phyloP scores from a whole-genome alignment of 2,888 invertebrate species.

The Coleophora deauratella region DNA sequence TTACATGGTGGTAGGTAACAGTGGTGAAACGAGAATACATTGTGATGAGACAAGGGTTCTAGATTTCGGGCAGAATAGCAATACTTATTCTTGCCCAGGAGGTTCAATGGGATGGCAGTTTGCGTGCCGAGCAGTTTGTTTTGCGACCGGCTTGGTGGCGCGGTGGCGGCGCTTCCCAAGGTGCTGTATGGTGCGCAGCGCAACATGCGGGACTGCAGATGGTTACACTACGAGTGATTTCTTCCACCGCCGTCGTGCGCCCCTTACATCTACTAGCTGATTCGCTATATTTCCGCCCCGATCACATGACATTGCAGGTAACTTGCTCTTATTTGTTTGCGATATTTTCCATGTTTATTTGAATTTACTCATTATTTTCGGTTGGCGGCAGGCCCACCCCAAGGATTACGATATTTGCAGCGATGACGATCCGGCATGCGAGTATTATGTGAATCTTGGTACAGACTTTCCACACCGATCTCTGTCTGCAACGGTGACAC shows the following conservation, averaged over 20 bases:
- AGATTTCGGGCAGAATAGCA: too few relatives aligned
- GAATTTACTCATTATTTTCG: too few relatives aligned
- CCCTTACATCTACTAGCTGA: conserved; percentile 44
- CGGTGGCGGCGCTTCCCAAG: conserved; percentile 32
- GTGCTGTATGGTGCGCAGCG: conserved; percentile 33
- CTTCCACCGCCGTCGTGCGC: conserved; percentile 35
- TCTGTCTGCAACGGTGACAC: conserved; percentile 31
- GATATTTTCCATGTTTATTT: too few relatives aligned
- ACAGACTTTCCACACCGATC: conserved; percentile 39
- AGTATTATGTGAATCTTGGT: conserved; percentile 47
- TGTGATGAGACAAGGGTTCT: too few relatives aligned
- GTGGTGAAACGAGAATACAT: too few relatives aligned
- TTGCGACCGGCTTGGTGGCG: conserved; percentile 39
- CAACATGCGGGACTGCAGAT: conserved; percentile 29
- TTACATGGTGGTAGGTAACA: too few relatives aligned
- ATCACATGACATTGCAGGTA: conserved; percentile 27
- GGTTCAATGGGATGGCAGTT: conserved; percentile 18
- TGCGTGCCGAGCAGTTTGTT: conserved; percentile 30
- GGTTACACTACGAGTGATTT: conserved; percentile 30
- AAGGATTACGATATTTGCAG: conserved; percentile 51
- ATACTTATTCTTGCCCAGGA: conserved; percentile 12
- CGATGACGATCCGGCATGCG: conserved; percentile 42
- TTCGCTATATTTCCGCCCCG: conserved; percentile 30
- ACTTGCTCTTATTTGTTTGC: too few relatives aligned
- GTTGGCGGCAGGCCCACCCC: conserved; percentile 35